Conservation (phyloP, 1,140 invertebrate genomes). For the Euglossa dilemma region DNA sequence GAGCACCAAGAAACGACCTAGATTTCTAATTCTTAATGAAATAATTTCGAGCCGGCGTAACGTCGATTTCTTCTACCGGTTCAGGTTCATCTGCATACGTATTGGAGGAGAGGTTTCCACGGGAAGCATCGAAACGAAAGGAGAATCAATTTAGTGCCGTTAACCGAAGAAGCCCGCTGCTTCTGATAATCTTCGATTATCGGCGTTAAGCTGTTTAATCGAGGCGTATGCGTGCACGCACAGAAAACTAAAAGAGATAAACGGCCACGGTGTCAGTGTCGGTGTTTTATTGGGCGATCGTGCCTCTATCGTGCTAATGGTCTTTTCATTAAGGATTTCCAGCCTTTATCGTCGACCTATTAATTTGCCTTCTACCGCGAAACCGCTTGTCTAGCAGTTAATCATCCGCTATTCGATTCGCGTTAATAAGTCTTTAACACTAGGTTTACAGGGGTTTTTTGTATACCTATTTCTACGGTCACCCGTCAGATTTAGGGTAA, state of each 20-base stretch:
- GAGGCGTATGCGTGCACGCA: not conserved
- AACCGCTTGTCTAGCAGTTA: slow-evolving; percentile 9
- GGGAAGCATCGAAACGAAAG: not conserved
- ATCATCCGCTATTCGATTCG: slow-evolving; percentile 4
- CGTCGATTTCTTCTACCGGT: too few relatives aligned
- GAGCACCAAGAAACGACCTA: not conserved
- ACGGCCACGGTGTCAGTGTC: slow-evolving; percentile 17
- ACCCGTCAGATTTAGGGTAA: too few relatives aligned
- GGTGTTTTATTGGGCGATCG: slow-evolving; percentile 37
- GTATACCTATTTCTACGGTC: too few relatives aligned
- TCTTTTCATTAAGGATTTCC: slow-evolving; percentile 44
- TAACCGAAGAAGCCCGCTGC: not conserved
- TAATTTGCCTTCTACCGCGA: slow-evolving; percentile 38
- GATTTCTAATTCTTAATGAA: not conserved
- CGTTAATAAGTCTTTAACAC: slow-evolving; percentile 30
- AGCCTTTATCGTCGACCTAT: slow-evolving; percentile 28
- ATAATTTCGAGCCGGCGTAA: not conserved
- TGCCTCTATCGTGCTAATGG: slow-evolving; percentile 33
- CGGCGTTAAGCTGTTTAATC: not conserved
- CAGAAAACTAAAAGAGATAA: slow-evolving; percentile 29
- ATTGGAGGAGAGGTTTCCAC: not conserved
- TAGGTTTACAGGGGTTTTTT: too few relatives aligned
- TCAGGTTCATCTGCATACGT: not conserved
- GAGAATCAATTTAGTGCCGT: not conserved
- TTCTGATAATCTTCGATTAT: not conserved